Percentiles rank a stretch among this genome's conserved stretches.
phyloP scores from a whole-genome alignment of 2,113 vertebrate genomes.

The Caranx ignobilis region DNA sequence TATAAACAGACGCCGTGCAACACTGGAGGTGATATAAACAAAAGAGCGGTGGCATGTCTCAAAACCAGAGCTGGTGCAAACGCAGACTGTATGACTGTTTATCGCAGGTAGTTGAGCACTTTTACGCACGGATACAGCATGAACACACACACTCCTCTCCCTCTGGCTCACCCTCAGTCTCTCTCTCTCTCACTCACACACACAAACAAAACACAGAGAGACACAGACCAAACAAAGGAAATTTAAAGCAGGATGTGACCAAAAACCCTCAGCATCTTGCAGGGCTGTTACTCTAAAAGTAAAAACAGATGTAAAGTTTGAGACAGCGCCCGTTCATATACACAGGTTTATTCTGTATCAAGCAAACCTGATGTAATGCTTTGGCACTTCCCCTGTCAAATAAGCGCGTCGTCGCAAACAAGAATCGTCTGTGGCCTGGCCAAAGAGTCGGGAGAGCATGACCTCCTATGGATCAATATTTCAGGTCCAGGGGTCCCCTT shows the following conservation, averaged over 20 bases:
- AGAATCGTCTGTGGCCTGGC: constrained; percentile 72
- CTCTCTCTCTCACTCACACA: not conserved
- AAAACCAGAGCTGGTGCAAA: constrained; percentile 29
- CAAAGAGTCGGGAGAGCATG: constrained; percentile 74
- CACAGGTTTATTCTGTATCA: constrained; percentile 28
- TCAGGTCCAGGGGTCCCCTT: constrained; percentile 79
- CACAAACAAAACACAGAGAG: constrained; percentile 10
- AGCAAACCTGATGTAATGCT: constrained; percentile 42
- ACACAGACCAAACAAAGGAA: constrained; percentile 50
- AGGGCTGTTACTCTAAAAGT: not conserved
- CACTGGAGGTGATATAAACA: constrained; percentile 50
- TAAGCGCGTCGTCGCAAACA: constrained; percentile 66
- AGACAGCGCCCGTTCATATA: not conserved
- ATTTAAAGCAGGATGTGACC: constrained; percentile 29
- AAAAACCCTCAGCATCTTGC: constrained; percentile 32
- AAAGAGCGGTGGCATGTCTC: constrained; percentile 21
- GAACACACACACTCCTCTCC: not conserved
- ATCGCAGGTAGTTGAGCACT: too few species aligned
- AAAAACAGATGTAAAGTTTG: not conserved
- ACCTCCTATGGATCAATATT: constrained; percentile 78
- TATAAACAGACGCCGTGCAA: constrained; percentile 58
- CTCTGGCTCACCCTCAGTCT: not conserved
- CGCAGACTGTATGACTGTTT: not conserved
- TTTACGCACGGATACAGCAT: constrained; percentile 17
- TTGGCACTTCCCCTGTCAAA: constrained; percentile 62